These are phyloP conservation scores for Chaenogobius annularis DNA, from an alignment of 2,113 vertebrate genomes.

Conservation along the genomic window DNA sequence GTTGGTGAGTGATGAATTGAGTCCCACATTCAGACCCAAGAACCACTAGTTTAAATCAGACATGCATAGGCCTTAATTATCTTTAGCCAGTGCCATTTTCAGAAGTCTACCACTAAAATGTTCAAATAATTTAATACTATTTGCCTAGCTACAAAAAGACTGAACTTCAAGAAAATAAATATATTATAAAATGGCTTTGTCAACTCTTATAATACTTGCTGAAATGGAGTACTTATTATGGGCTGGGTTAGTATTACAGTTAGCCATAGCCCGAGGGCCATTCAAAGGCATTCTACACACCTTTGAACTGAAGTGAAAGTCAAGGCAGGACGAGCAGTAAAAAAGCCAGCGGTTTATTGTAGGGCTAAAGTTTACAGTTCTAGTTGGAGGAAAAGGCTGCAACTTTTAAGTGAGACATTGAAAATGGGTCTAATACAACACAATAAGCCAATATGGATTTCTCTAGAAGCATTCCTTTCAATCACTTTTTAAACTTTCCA, in stretches of 20 bases:
- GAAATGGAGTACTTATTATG: slow-evolving; percentile 6
- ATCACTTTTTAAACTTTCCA: slow-evolving; percentile 47
- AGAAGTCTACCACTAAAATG: not conserved
- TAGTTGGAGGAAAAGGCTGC: slow-evolving; percentile 54
- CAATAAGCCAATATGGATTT: slow-evolving; percentile 48
- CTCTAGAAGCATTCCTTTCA: slow-evolving; percentile 36
- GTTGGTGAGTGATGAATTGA: not conserved
- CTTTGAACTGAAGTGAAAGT: slow-evolving; percentile 71
- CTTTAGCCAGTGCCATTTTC: not conserved
- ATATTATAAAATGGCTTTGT: slow-evolving; percentile 52
- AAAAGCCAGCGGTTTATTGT: slow-evolving; percentile 81
- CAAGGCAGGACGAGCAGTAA: slow-evolving; percentile 70
- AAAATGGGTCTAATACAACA: slow-evolving; percentile 42
- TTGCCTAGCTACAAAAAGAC: not conserved
- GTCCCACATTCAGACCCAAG: slow-evolving; percentile 20
- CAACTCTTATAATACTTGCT: slow-evolving; percentile 32
- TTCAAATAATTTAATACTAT: not conserved
- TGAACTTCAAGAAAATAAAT: not conserved
- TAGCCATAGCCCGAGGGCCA: slow-evolving; percentile 19
- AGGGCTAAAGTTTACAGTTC: slow-evolving; percentile 74
- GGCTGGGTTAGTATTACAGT: slow-evolving; percentile 52
- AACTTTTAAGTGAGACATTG: slow-evolving; percentile 37
- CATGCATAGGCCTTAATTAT: not conserved
- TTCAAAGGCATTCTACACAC: slow-evolving; percentile 74
- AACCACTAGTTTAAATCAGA: slow-evolving; percentile 2